Evolutionary conservation across 2,888 invertebrate species (phyloP).

Genomic region (Morpho helenor): DNA sequence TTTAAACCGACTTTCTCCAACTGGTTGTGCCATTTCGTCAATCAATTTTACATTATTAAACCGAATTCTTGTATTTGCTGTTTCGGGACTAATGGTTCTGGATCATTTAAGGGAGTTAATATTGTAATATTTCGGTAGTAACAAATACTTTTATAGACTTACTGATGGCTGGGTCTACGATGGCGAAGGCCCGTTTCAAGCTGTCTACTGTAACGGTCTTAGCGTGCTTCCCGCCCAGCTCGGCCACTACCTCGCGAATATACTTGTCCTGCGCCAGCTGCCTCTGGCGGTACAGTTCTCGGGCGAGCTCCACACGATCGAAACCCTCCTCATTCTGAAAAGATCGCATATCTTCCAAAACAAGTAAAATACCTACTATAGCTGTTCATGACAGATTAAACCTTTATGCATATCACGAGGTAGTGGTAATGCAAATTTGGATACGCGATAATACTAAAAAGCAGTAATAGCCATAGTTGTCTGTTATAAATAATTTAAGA

Average conservation of each 20-base stretch:
- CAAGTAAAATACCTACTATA: not conserved
- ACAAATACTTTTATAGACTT: not conserved
- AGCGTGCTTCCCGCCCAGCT: slow-evolving; percentile 46
- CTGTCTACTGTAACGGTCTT: slow-evolving; percentile 42
- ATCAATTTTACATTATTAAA: no score
- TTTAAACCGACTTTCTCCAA: no score
- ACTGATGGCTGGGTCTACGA: slow-evolving; percentile 69
- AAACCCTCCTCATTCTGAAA: slow-evolving; percentile 70
- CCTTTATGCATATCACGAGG: no score
- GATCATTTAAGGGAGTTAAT: no score
- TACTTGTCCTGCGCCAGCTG: slow-evolving; percentile 68
- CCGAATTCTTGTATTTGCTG: no score
- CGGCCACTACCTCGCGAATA: slow-evolving; percentile 62
- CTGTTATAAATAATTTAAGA: no score
- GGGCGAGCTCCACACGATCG: slow-evolving; percentile 61
- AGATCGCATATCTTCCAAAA: not conserved
- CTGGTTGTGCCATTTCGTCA: no score
- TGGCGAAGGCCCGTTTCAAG: slow-evolving; percentile 53
- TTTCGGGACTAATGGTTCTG: no score
- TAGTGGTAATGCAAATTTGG: no score
- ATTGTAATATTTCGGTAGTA: no score
- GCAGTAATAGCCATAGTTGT: no score
- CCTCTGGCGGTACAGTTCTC: slow-evolving; percentile 65
- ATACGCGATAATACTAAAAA: no score
- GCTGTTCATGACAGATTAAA: not conserved